Base-by-base conservation (phyloP, 30 jellyfish, hydroid and myxozoan genomes). In the Cassiopea andromeda region DNA sequence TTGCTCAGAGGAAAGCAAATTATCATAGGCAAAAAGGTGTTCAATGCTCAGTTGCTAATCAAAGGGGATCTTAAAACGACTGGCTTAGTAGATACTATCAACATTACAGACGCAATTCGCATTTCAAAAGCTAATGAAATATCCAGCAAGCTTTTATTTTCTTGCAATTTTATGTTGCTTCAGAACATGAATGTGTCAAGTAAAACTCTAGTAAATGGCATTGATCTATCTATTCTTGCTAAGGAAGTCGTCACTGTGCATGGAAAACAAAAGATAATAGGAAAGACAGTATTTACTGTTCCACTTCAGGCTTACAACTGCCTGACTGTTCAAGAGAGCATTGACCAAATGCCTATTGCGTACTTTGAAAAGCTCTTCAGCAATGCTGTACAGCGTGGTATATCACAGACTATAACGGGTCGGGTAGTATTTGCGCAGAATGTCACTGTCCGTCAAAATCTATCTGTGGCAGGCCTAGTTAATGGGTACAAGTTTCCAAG, bases 191-290 rank as follows among this genome's bases (percentile, higher is more conserved):
- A 5, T 14, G 69, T 87, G 46, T 75, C 87, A 13, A 75, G 80
- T 1, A 47, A 66, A 14, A 60, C 54, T 18, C 66, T 47, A 0
- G 90, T 94, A 13, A 84, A 94, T 70, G 86, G 82, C 5, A 89
- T 94, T 9, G 98, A 94, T 87, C 12, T 94, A 14, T 91, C 97
- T 0, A 81, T 69, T 44, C 77, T 94, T 44, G 77, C 69, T 18
- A 46, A 69, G 43, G 58, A 70, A 45, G 68, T 77, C 16, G 67
- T 94, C 64, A 48, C 64, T 7, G 44, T 72, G 18, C 44, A 67
- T 3, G 83, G 66, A 6, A 82, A 75, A 48, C 94, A 85, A 68
- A 73, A 44, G 44, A 46, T 82, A 16, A 48, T 83, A 19, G 97
- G 92, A 14, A 27, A 13, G 0, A 47, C 72, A 17, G 48, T 38